Base-by-base conservation (phyloP, 2,888 invertebrate genomes). In the Ellobium chinense region DNA sequence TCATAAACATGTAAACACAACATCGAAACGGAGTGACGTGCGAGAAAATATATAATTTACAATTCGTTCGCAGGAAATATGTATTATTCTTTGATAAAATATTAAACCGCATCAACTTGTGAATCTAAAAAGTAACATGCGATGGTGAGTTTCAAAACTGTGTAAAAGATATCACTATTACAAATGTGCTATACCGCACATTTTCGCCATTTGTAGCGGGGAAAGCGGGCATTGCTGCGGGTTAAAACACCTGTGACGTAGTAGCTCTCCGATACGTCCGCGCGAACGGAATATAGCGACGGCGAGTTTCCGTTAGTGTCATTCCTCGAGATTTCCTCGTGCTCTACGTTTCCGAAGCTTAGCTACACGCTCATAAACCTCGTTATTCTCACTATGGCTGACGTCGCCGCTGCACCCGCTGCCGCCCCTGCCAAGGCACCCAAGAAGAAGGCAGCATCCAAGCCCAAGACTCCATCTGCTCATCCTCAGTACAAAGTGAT, bases 401-500 rank as follows among this genome's bases (percentile, higher is more conserved):
- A 70, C 36, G 78, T 63, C 31, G 63, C 78, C 54, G 72, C 72
- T 18, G 37, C 78, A 27, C n/a, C 80, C 29, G 29, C 70, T n/a
- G 27, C 69, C 18, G 62, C 63, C 34, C 7, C 29, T 63, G 31
- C 63, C 21, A 63, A 63, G 34, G 63, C 63, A 5, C 63, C 63
- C 29, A 63, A 63, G 63, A 63, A 63, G 63, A 60, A 66, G 77
- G 69, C 74, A 7, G 63, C 29, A 29, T 14, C 62, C 70, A 76
- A 75, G 69, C 37, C 39, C 31, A 76, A 65, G 36, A 34, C 54
- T 29, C 39, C 79, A 46, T 58, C 37, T 73, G 74, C 72, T 37
- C 76, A 63, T 21, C 63, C 63, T 4, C 63, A 63, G 63, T 63
- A 63, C 34, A 63, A 63, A 21, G 69, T 18, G 12, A 70, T 93